Conservation (phyloP, 1,140 invertebrate genomes). For the Drosophila watanabei region DNA sequence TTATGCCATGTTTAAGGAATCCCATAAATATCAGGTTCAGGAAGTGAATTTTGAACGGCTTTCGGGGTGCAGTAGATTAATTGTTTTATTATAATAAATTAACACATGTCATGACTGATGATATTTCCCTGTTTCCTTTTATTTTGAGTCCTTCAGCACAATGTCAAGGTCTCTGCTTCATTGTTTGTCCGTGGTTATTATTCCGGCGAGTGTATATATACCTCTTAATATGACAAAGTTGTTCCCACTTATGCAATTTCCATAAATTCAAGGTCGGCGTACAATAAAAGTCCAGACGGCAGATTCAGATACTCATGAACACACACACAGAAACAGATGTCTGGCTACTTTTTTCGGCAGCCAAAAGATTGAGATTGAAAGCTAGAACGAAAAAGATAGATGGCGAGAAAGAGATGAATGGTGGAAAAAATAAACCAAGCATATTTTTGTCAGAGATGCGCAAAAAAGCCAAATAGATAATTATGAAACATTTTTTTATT, state of each 20-base stretch:
- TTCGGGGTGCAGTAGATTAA: slow-evolving; percentile 4
- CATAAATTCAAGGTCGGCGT: slow-evolving; percentile 79
- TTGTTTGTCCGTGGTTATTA: slow-evolving; percentile 24
- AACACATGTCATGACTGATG: slow-evolving; percentile 18
- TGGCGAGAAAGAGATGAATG: slow-evolving; percentile 4
- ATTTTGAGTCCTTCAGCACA: slow-evolving; percentile 54
- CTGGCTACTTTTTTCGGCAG: slow-evolving; percentile 61
- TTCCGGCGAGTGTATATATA: slow-evolving; percentile 16
- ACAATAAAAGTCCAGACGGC: slow-evolving; percentile 78
- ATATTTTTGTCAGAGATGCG: slow-evolving; percentile 22
- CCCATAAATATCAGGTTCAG: slow-evolving; percentile 19
- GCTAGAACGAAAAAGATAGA: slow-evolving; percentile 17
- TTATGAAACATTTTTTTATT: background rate
- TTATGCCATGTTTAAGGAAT: slow-evolving; percentile 8
- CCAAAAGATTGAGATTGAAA: slow-evolving; percentile 41
- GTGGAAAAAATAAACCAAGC: slow-evolving; percentile 8
- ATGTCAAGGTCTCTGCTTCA: slow-evolving; percentile 56
- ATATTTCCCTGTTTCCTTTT: slow-evolving; percentile 13
- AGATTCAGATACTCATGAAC: slow-evolving; percentile 43
- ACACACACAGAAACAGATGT: slow-evolving; percentile 28
- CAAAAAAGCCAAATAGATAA: background rate
- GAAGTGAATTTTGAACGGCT: slow-evolving; percentile 10
- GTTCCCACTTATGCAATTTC: slow-evolving; percentile 80
- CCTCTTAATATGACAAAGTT: slow-evolving; percentile 77
- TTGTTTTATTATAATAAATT: slow-evolving; percentile 14